A percentile compares a stretch with the other conserved stretches of the same genome.
Conservation (phyloP, 2,113 vertebrate species). For the Atractosteus spatula region DNA sequence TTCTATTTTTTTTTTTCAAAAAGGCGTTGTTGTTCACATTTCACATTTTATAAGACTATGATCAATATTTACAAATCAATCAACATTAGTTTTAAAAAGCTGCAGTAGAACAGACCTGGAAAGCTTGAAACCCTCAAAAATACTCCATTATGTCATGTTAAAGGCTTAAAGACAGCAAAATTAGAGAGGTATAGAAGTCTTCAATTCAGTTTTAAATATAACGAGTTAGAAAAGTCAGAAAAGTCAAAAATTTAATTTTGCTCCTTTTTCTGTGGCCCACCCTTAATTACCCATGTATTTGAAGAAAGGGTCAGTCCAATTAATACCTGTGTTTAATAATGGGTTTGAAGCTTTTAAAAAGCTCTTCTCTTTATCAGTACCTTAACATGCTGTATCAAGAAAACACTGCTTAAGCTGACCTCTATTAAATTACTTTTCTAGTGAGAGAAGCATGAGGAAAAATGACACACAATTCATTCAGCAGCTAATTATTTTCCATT, state of each 20-base stretch:
- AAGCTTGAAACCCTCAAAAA: background rate
- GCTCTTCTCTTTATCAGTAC: conserved; percentile 9
- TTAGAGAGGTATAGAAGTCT: conserved; percentile 13
- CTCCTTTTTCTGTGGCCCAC: conserved; percentile 12
- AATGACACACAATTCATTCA: background rate
- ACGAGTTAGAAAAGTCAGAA: conserved; percentile 20
- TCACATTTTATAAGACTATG: no score
- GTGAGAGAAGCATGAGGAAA: conserved; percentile 15
- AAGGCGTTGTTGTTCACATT: no score
- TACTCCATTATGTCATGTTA: background rate
- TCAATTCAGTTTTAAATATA: conserved; percentile 12
- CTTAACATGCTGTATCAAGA: conserved; percentile 10
- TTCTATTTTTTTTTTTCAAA: no score
- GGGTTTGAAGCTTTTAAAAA: background rate
- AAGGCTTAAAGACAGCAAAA: background rate
- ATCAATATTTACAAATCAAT: no score
- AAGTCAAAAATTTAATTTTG: conserved; percentile 14
- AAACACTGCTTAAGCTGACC: conserved; percentile 18
- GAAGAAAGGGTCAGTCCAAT: conserved; percentile 14
- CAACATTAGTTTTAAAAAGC: no score
- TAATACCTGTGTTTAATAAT: conserved; percentile 18
- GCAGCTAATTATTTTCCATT: background rate
- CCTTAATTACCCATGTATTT: conserved; percentile 14
- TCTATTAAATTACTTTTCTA: conserved; percentile 25
- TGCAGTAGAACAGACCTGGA: background rate